These are phyloP conservation scores for Lysiphlebus fabarum DNA, from an alignment of 1,140 invertebrate genomes.

Conservation along the genomic window DNA sequence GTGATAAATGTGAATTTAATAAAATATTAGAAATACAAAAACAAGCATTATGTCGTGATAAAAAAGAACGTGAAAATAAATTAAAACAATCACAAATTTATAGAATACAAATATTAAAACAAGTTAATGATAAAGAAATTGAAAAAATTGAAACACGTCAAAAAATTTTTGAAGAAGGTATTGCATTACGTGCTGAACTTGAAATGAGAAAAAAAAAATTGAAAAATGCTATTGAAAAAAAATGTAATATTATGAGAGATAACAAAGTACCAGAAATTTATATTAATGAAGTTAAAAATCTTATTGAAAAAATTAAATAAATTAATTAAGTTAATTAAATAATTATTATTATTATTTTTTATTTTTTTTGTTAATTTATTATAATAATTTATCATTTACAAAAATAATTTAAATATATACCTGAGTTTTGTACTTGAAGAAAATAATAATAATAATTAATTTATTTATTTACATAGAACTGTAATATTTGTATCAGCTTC, in stretches of 20 bases:
- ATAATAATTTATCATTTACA: no score
- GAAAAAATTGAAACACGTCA: conserved; percentile 60
- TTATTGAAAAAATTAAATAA: conserved; percentile 45
- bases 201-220: conserved; percentile 59
- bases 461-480: conserved; percentile 82
- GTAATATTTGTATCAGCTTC: conserved; percentile 82
- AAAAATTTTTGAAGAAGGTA: conserved; percentile 63
- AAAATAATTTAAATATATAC: no score
- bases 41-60: conserved; percentile 44
- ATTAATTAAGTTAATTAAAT: background rate
- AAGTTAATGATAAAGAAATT: conserved; percentile 67
- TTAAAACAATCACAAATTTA: conserved; percentile 35
- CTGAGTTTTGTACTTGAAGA: background rate
- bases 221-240: conserved; percentile 59
- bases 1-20: conserved; percentile 61
- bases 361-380: no score
- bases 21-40: conserved; percentile 53
- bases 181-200: conserved; percentile 59
- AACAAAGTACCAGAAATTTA: conserved; percentile 47
- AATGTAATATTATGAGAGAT: conserved; percentile 58
- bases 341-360: conserved; percentile 5
- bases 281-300: conserved; percentile 46
- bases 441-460: conserved; percentile 45
- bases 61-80: conserved; percentile 47
- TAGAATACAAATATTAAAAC: conserved; percentile 48